A percentile compares a stretch with the other conserved stretches of the same genome.
Evolutionary conservation across 2,888 invertebrate species (phyloP).

Genomic region (Drosophila antonietae): DNA sequence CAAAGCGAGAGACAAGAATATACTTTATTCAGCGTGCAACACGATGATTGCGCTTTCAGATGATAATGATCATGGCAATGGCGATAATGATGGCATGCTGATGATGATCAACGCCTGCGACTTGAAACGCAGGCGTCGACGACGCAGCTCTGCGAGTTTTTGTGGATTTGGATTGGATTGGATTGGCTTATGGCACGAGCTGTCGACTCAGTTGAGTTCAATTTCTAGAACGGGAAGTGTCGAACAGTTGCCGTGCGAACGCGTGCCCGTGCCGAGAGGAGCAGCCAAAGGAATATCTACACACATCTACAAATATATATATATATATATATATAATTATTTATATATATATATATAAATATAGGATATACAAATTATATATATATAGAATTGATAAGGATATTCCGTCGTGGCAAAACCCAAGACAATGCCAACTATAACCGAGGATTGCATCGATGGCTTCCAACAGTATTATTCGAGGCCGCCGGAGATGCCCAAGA

Average conservation of each 20-base stretch:
- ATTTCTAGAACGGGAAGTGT: constrained; percentile 73
- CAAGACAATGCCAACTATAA: constrained; percentile 83
- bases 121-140: constrained; percentile 48
- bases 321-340: neutral
- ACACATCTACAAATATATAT: neutral
- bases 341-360: neutral
- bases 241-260: constrained; percentile 66
- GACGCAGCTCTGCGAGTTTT: constrained; percentile 26
- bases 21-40: constrained; percentile 55
- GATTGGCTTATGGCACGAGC: constrained; percentile 64
- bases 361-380: constrained; percentile 3
- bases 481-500: constrained; percentile 87
- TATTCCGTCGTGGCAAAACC: constrained; percentile 25
- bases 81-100: constrained; percentile 30
- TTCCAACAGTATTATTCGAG: constrained; percentile 88
- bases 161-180: constrained; percentile 39
- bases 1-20: constrained; percentile 53
- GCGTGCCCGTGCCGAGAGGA: constrained; percentile 42
- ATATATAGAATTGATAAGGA: constrained; percentile 25
- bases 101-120: constrained; percentile 53
- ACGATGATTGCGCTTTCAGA: constrained; percentile 22
- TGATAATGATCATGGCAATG: constrained; percentile 25
- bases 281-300: constrained; percentile 10
- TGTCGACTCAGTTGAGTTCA: constrained; percentile 60
- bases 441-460: constrained; percentile 86